A percentile compares a stretch with the other conserved stretches of the same genome.
These are phyloP conservation scores for Chloroceryle aenea DNA, from an alignment of 2,113 vertebrate genomes.

Conservation along the genomic window DNA sequence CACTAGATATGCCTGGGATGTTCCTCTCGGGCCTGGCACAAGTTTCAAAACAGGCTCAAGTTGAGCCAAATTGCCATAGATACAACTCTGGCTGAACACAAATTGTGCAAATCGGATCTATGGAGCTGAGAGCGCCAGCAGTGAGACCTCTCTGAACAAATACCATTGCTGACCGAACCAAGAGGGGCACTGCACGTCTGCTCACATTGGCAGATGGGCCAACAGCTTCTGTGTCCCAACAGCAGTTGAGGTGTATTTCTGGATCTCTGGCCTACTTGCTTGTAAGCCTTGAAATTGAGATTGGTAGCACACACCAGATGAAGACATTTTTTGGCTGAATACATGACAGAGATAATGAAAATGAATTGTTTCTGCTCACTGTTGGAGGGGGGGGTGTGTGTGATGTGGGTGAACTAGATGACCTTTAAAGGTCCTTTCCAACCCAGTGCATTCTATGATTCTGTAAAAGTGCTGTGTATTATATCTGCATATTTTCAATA, in stretches of 20 bases:
- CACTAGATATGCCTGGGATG: background rate
- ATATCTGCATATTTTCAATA: background rate
- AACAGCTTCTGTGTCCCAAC: background rate
- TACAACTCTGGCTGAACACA: background rate
- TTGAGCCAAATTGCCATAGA: background rate
- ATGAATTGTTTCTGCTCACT: too few relatives aligned
- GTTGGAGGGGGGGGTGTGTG: too few relatives aligned
- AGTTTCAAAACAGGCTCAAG: background rate
- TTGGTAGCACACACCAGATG: background rate
- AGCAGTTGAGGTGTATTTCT: background rate
- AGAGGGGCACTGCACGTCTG: background rate
- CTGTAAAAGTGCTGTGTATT: background rate
- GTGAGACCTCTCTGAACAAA: background rate
- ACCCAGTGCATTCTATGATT: too few relatives aligned
- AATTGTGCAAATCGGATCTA: rapidly evolving
- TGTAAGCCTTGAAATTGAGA: background rate
- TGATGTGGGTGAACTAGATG: too few relatives aligned
- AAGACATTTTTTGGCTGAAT: background rate
- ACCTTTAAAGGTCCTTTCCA: too few relatives aligned
- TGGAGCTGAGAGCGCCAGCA: background rate
- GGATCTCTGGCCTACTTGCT: background rate
- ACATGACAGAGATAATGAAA: background rate
- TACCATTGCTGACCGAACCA: background rate
- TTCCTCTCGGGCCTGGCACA: background rate
- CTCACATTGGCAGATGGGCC: background rate